These are phyloP conservation scores for Andricus quercusramuli DNA, from an alignment of 2,888 invertebrate genomes.

Conservation along the genomic window DNA sequence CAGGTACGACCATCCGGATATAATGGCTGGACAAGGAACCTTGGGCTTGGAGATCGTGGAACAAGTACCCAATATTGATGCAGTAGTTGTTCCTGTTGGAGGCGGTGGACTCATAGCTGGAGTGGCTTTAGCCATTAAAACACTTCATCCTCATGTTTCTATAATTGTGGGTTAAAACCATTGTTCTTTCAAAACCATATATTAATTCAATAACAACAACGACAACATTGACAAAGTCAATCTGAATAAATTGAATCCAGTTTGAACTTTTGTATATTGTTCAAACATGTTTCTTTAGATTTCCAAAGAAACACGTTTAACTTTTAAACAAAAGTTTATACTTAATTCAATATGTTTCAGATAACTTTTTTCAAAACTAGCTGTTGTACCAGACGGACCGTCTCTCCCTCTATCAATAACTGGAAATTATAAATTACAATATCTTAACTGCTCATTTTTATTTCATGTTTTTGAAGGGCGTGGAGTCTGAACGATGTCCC, in stretches of 20 bases:
- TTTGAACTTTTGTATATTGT: too few relatives aligned
- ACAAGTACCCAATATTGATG: constrained; percentile 89
- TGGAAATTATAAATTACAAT: neutral
- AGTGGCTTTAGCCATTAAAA: constrained; percentile 92
- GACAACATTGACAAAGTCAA: too few relatives aligned
- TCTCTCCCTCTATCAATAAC: neutral
- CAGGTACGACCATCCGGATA: constrained; percentile 96
- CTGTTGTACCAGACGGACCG: too few relatives aligned
- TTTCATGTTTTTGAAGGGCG: constrained; percentile 82
- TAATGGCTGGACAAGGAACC: constrained; percentile 97
- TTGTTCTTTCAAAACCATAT: neutral
- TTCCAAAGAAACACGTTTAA: too few relatives aligned
- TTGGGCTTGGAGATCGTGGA: constrained; percentile 87
- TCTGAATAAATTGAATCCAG: too few relatives aligned
- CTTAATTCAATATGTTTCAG: too few relatives aligned
- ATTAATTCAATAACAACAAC: too few relatives aligned
- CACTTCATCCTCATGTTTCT: constrained; percentile 88
- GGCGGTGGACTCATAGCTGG: constrained; percentile 97
- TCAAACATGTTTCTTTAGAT: too few relatives aligned
- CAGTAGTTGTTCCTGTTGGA: constrained; percentile 94
- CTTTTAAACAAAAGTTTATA: too few relatives aligned
- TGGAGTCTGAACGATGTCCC: constrained; percentile 94
- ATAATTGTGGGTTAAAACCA: constrained; percentile 83
- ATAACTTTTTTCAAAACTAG: too few relatives aligned
- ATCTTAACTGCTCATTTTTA: constrained; percentile 1